A percentile compares a stretch with the other conserved stretches of the same genome.
Conservation (phyloP, 2,113 vertebrate species). For the Oreotrochilus melanogaster region DNA sequence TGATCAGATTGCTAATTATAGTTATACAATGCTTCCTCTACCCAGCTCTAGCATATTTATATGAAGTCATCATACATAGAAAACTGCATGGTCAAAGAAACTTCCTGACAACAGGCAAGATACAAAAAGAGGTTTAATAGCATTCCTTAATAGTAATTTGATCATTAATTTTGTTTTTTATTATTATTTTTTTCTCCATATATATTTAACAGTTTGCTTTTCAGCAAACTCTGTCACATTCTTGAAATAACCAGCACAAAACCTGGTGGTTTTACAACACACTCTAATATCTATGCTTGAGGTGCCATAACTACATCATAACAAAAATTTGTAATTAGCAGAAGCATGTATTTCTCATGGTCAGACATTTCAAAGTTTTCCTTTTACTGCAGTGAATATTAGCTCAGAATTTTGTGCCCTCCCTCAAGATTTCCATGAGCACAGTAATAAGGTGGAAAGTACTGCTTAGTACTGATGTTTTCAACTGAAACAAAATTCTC, state of each 20-base stretch:
- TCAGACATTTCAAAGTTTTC: neutral
- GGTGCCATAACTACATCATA: neutral
- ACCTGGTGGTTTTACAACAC: neutral
- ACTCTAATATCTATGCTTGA: fast-evolving
- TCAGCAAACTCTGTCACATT: neutral
- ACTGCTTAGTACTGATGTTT: neutral
- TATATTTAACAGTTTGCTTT: neutral
- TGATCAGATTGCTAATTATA: neutral
- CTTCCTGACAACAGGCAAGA: neutral
- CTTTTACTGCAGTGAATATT: neutral
- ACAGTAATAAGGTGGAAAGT: neutral
- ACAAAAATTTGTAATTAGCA: neutral
- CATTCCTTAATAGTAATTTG: neutral
- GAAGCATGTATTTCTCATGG: no score
- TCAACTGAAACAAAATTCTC: neutral
- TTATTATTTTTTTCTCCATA: no score
- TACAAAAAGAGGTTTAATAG: neutral
- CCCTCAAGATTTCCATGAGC: neutral
- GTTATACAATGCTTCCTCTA: neutral
- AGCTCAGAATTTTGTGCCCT: neutral
- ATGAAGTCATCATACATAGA: neutral
- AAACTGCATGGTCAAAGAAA: neutral
- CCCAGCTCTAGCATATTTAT: neutral
- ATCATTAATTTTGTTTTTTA: neutral
- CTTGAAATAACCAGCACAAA: neutral